Evolutionary conservation across 2,797 vertebrate species (phyloP).

Genomic region (Pitangus sulphuratus): DNA sequence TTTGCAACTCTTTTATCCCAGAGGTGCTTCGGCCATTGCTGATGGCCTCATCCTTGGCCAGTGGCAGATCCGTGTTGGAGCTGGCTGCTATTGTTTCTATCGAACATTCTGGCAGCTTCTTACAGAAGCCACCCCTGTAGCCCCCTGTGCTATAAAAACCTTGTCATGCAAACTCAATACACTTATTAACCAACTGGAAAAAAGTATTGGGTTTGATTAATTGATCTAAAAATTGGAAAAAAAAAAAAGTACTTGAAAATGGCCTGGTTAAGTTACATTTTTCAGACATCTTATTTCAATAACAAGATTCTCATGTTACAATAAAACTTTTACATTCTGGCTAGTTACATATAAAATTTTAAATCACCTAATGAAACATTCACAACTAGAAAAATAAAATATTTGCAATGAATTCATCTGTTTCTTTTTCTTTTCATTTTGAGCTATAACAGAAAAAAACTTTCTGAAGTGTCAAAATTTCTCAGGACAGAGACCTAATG

Average conservation of each 20-base stretch:
- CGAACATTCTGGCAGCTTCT: background rate
- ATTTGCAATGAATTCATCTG: background rate
- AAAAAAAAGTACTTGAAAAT: background rate
- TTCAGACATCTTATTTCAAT: background rate
- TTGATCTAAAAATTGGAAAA: background rate
- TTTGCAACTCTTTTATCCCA: background rate
- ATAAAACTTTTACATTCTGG: background rate
- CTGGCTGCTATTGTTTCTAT: background rate
- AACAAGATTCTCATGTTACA: background rate
- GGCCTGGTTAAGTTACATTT: background rate
- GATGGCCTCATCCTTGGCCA: background rate
- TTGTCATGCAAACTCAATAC: background rate
- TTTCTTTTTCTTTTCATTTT: background rate
- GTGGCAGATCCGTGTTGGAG: rapidly evolving
- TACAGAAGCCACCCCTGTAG: background rate
- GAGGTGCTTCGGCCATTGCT: background rate
- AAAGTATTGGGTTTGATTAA: rapidly evolving
- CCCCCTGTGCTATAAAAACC: background rate
- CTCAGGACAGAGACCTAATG: background rate
- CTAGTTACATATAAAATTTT: background rate
- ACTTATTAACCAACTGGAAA: background rate
- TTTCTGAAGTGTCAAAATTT: background rate
- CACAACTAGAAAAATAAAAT: background rate
- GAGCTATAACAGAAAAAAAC: background rate
- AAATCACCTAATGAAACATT: background rate